phyloP scores from a whole-genome alignment of 1,140 invertebrate genomes.

The Drosophila erecta region DNA sequence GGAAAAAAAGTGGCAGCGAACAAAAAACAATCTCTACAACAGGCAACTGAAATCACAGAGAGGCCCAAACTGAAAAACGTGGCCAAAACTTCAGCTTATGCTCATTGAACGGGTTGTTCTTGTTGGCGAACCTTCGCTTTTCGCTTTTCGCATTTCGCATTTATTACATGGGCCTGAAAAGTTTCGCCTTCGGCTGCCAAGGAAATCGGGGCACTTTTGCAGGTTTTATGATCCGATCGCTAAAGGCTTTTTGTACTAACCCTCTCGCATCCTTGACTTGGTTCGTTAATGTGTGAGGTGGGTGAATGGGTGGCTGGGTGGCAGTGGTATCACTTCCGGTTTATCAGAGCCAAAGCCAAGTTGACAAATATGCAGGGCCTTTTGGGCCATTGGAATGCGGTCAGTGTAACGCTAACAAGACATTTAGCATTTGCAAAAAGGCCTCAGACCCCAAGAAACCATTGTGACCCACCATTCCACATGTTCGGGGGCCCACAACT shows the following conservation, averaged over 20 bases:
- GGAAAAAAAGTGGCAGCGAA: slow-evolving; percentile 27
- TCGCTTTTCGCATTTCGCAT: slow-evolving; percentile 44
- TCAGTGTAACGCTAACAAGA: slow-evolving; percentile 73
- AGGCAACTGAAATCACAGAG: slow-evolving; percentile 54
- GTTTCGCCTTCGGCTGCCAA: slow-evolving; percentile 40
- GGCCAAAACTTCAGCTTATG: slow-evolving; percentile 69
- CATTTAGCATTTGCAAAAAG: slow-evolving; percentile 69
- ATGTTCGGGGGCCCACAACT: slow-evolving; percentile 56
- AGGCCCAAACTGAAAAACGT: slow-evolving; percentile 41
- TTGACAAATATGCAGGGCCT: slow-evolving; percentile 74
- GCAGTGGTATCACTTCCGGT: slow-evolving; percentile 67
- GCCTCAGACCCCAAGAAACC: slow-evolving; percentile 1
- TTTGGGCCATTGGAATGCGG: slow-evolving; percentile 70
- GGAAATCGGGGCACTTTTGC: slow-evolving; percentile 55
- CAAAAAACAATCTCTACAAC: slow-evolving; percentile 45
- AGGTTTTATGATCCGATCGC: slow-evolving; percentile 78
- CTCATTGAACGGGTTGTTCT: slow-evolving; percentile 39
- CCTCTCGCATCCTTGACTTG: background rate
- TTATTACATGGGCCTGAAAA: slow-evolving; percentile 75
- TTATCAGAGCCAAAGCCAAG: slow-evolving; percentile 54
- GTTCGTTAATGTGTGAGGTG: slow-evolving; percentile 4
- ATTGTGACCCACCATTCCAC: slow-evolving; percentile 22
- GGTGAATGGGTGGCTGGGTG: background rate
- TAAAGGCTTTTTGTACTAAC: slow-evolving; percentile 6
- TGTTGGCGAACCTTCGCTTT: slow-evolving; percentile 31